A percentile compares a stretch with the other conserved stretches of the same genome.
Evolutionary conservation across 2,888 invertebrate species (phyloP).

Genomic region (Papilio demoleus): DNA sequence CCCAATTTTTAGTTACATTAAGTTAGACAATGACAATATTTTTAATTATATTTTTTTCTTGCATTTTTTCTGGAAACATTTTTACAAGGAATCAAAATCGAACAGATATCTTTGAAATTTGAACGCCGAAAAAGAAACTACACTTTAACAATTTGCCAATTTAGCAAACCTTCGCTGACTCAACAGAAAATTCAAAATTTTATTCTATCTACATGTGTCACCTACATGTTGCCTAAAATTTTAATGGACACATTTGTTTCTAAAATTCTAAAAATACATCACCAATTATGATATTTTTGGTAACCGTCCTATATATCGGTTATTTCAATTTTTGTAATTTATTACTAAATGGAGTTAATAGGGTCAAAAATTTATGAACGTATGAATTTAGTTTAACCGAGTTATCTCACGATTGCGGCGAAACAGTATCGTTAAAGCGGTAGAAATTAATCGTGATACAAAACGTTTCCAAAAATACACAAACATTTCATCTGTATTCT

Average conservation of each 20-base stretch:
- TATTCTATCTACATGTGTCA: conserved; percentile 45
- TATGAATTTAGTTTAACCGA: conserved; percentile 2
- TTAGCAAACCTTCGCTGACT: conserved; percentile 33
- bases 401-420: too few species aligned
- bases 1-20: conserved; percentile 65
- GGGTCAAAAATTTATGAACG: conserved; percentile 3
- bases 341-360: conserved; percentile 7
- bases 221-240: conserved; percentile 41
- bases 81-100: conserved; percentile 45
- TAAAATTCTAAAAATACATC: conserved; percentile 54
- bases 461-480: conserved; percentile 69
- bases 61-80: conserved; percentile 55
- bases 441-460: conserved; percentile 44
- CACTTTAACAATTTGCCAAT: conserved; percentile 50
- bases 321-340: conserved; percentile 16
- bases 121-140: conserved; percentile 67
- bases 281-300: conserved; percentile 37
- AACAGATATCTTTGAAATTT: conserved; percentile 48
- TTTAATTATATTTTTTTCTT: conserved; percentile 60
- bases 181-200: conserved; percentile 31
- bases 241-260: conserved; percentile 59
- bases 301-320: conserved; percentile 16
- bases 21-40: conserved; percentile 67
- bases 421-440: conserved; percentile 30
- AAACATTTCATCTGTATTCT: conserved; percentile 56